A percentile compares a stretch with the other conserved stretches of the same genome.
phyloP scores from a whole-genome alignment of 2,888 invertebrate genomes.

The Catocala fraxini region DNA sequence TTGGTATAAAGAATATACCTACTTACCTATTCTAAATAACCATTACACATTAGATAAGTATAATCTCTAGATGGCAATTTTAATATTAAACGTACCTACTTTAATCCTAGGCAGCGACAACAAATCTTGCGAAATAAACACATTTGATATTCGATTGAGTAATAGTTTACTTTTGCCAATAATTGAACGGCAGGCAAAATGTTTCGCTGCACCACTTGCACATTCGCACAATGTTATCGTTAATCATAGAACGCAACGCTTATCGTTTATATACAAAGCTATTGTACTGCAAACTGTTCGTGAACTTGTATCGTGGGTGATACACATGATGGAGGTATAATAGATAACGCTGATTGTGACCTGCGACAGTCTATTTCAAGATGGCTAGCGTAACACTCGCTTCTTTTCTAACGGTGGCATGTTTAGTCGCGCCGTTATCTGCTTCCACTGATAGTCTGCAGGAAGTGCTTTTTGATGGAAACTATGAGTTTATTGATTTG shows the following conservation, averaged over 20 bases:
- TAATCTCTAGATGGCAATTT: no score
- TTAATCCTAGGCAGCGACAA: no score
- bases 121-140: no score
- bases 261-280: conserved; percentile 10
- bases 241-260: neutral
- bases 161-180: no score
- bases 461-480: conserved; percentile 61
- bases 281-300: conserved; percentile 8
- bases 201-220: no score
- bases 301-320: neutral
- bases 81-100: no score
- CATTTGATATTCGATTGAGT: no score
- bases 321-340: conserved; percentile 3
- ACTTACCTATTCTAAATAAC: no score
- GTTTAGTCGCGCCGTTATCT: conserved; percentile 24
- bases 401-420: conserved; percentile 26
- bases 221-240: neutral
- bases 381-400: conserved; percentile 50
- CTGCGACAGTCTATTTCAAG: conserved; percentile 10
- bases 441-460: conserved; percentile 52
- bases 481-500: conserved; percentile 71
- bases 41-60: no score
- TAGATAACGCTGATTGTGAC: neutral
- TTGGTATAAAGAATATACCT: no score
- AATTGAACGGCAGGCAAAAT: no score